Evolutionary conservation across 2,113 vertebrate genomes (phyloP).

Genomic region (Oriolus oriolus): DNA sequence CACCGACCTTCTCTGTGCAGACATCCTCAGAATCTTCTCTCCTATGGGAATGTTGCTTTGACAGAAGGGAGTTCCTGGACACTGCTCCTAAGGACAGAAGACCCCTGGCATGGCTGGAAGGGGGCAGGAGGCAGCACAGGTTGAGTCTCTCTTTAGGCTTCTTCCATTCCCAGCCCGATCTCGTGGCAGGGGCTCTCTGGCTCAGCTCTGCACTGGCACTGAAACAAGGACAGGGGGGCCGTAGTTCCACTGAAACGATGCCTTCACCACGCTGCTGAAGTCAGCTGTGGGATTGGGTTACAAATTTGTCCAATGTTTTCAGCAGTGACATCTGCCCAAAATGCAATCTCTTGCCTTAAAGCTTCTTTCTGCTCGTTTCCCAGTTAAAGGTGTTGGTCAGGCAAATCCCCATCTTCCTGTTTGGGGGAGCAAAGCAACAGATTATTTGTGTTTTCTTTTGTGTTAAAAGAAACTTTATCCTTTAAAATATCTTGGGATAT

Average conservation of each 20-base stretch:
- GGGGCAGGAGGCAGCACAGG: conserved; percentile 5
- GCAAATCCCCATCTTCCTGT: neutral
- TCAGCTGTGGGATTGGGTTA: neutral
- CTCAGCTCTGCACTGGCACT: neutral
- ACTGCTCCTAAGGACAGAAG: conserved; percentile 30
- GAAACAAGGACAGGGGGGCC: neutral
- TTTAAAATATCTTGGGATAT: neutral
- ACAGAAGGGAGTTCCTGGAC: conserved; percentile 27
- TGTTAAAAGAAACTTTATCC: neutral
- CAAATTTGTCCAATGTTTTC: neutral
- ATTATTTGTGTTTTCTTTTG: neutral
- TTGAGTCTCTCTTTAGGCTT: neutral
- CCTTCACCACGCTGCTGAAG: neutral
- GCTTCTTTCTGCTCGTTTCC: neutral
- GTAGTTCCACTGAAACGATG: neutral
- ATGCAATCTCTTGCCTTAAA: neutral
- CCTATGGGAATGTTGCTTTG: neutral
- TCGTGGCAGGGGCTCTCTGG: neutral
- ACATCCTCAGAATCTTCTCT: conserved; percentile 7
- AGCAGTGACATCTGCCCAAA: neutral
- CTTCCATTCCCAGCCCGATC: neutral
- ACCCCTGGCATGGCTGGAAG: conserved; percentile 5
- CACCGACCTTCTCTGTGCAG: neutral
- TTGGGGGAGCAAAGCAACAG: neutral
- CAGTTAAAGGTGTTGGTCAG: neutral